Evolutionary conservation across 2,113 vertebrate genomes (phyloP).

Genomic region (Guaruba guarouba): DNA sequence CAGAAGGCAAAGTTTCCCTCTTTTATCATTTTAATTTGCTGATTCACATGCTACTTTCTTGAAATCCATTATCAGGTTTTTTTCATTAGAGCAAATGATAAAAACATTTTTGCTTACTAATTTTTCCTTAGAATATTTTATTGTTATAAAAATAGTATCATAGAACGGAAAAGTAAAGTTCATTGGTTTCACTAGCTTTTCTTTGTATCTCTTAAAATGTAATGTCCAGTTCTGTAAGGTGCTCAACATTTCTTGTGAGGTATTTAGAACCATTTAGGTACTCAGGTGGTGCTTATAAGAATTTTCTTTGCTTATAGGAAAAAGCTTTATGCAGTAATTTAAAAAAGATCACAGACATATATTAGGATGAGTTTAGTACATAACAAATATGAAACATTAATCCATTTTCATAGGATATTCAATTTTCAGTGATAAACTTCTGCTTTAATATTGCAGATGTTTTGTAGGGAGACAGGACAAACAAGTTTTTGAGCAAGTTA

Average conservation of each 20-base stretch:
- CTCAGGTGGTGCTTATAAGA: neutral
- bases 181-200: neutral
- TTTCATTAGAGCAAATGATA: neutral
- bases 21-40: neutral
- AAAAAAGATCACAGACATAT: neutral
- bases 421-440: neutral
- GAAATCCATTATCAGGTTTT: neutral
- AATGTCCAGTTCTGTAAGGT: neutral
- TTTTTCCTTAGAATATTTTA: neutral
- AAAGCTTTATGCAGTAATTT: neutral
- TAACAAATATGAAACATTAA: neutral
- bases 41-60: neutral
- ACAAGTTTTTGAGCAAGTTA: neutral
- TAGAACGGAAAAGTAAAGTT: neutral
- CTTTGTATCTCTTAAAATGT: neutral
- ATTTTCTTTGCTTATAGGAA: neutral
- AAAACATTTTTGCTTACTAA: neutral
- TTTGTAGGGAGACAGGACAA: neutral
- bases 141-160: neutral
- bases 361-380: neutral
- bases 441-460: neutral
- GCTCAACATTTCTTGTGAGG: neutral
- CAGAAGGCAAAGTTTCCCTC: neutral
- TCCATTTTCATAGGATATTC: neutral
- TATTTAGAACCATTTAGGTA: neutral